Evolutionary conservation across 2,797 vertebrate species (phyloP).

Genomic region (Botia kubotai): DNA sequence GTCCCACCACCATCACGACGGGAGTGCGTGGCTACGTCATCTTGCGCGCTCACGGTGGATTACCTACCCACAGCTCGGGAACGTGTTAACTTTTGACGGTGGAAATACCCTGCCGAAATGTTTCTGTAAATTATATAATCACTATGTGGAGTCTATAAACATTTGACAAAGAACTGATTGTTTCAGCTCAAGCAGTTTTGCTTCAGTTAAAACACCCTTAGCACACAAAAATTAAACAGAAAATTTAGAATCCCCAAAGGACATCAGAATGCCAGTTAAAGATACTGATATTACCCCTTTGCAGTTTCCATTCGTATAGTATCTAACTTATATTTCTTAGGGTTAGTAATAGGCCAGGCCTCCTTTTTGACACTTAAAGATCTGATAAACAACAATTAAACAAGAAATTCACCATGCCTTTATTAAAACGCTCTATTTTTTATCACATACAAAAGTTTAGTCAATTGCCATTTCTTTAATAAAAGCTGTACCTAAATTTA

Average conservation of each 20-base stretch:
- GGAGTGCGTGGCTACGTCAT: conserved; percentile 65
- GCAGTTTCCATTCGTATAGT: neutral
- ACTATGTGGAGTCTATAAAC: too few species aligned
- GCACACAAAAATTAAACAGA: too few species aligned
- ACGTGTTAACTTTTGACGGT: neutral
- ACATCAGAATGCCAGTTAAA: too few species aligned
- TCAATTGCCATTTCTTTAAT: neutral
- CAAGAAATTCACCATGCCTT: neutral
- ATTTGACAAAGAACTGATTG: too few species aligned
- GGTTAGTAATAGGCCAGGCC: too few species aligned
- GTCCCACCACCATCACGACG: conserved; percentile 78
- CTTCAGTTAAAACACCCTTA: too few species aligned
- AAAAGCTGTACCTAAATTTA: neutral
- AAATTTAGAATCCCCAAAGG: too few species aligned
- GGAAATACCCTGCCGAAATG: neutral
- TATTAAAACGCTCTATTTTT: neutral
- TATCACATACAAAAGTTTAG: neutral
- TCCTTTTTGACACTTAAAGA: too few species aligned
- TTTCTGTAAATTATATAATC: neutral
- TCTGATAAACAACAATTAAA: neutral
- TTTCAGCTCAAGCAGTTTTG: too few species aligned
- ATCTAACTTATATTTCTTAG: too few species aligned
- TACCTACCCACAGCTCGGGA: neutral
- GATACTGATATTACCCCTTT: neutral
- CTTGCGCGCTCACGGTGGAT: conserved; percentile 69